Evolutionary conservation across 2,888 invertebrate species (phyloP), one percentile per base, ranked within the genome.

Genomic region (Troglohyphantes excavatus): DNA sequence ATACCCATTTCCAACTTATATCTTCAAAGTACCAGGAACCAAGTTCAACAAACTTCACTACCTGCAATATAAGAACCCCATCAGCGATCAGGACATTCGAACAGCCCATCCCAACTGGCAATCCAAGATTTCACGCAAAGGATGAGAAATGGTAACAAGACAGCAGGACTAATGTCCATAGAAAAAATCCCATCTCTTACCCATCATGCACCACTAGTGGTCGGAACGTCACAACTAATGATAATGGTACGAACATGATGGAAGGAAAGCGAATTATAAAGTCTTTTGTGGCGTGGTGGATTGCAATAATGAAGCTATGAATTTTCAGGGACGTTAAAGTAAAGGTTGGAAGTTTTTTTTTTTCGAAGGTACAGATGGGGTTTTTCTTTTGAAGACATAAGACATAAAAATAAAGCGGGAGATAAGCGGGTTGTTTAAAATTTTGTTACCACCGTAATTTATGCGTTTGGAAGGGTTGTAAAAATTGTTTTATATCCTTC

Each of bases 291-390:
- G 72, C 72, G 72, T 73, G 72, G 72, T 68, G 72, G 72, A 73
- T 46, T 73, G 46, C 72, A 43, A 26, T 73, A 73, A 73, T 73
- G 72, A 73, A 73, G 72, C 72, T 26, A 73, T 73, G 72, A 73
- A 73, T 73, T 46, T 73, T 46, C 72, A 46, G 72, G 21, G 72
- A 73, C 72, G 72, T 73, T 26, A 13, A 23, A 19, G 27, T 29
- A n/a, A 21, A 53, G 17, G 53, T 53, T 17, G 53, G 17, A 53
- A 53, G n/a, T 17, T 5, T 53, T n/a, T 53, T n/a, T n/a, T 53
- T 13, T 53, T 6, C 3, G 33, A 2, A 17, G 17, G 53, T 53
- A 6, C 17, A 53, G n/a, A 53, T 53, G n/a, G n/a, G 53, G n/a
- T 11, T 39, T 53, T 53, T 33, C 33, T 53, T 53, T 53, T 53